phyloP scores from a whole-genome alignment of 2,888 invertebrate species.

The Scaeva pyrastri region DNA sequence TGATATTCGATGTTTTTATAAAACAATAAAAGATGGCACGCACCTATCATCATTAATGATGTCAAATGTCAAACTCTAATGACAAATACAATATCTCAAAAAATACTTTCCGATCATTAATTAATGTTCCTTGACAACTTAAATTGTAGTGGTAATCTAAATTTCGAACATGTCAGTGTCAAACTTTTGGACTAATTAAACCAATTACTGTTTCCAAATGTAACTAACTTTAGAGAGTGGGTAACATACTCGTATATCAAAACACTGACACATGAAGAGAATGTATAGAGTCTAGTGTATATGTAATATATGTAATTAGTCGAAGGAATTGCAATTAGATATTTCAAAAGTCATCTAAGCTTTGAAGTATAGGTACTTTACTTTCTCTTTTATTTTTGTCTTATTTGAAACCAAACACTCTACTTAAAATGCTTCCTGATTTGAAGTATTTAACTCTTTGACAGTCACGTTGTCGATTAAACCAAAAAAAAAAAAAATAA shows the following conservation, averaged over 20 bases:
- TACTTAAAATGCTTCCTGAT: constrained; percentile 60
- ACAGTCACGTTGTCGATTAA: constrained; percentile 55
- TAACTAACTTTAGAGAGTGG: not conserved
- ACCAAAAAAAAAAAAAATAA: too few species aligned
- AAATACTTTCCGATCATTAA: too few species aligned
- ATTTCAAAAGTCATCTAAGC: not conserved
- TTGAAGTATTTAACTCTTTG: constrained; percentile 52
- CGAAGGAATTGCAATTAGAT: constrained; percentile 11
- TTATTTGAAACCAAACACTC: constrained; percentile 51
- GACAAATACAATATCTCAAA: too few species aligned
- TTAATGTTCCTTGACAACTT: too few species aligned
- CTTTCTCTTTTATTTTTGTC: constrained; percentile 22
- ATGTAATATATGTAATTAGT: not conserved
- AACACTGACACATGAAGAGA: not conserved
- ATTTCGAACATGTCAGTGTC: too few species aligned
- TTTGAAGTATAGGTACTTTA: not conserved
- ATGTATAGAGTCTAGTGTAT: constrained; percentile 6
- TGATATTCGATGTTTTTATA: too few species aligned
- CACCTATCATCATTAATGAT: too few species aligned
- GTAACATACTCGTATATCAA: not conserved
- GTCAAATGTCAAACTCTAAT: too few species aligned
- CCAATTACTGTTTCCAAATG: not conserved
- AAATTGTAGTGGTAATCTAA: not conserved
- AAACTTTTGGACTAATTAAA: not conserved
- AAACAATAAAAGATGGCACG: too few species aligned